phyloP scores from a whole-genome alignment of 2,797 vertebrate species.

The Tokudaia tokunoshimensis region DNA sequence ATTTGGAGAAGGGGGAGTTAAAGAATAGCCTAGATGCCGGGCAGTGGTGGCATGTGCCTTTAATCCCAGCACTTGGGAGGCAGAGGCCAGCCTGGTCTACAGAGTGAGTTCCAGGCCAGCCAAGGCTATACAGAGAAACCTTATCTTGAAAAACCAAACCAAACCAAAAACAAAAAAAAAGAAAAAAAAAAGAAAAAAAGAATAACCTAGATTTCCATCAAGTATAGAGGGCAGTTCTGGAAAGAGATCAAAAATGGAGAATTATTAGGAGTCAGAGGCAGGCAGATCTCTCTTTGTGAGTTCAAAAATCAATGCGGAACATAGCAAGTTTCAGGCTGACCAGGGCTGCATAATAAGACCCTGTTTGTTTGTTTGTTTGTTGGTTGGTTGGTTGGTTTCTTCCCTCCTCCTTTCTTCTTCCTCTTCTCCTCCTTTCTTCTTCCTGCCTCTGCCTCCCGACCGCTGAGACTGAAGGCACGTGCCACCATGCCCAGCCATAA shows the following conservation, averaged over 20 bases:
- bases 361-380: neutral
- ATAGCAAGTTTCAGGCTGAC: neutral
- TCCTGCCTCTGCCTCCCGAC: neutral
- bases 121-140: too few relatives aligned
- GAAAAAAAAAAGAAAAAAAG: neutral
- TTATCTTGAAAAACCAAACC: too few relatives aligned
- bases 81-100: too few relatives aligned
- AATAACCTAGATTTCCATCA: neutral
- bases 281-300: neutral
- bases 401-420: neutral
- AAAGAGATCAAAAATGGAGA: neutral
- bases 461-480: neutral
- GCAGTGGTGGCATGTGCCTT: too few relatives aligned
- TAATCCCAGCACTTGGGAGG: too few relatives aligned
- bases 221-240: neutral
- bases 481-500: neutral
- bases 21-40: neutral
- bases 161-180: too few relatives aligned
- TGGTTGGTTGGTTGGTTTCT: too few relatives aligned
- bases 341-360: too few relatives aligned
- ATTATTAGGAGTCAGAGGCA: neutral
- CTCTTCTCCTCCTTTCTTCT: neutral
- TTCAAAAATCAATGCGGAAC: neutral
- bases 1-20: neutral
- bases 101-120: too few relatives aligned